Evolutionary conservation across 2,113 vertebrate species (phyloP).

Genomic region (Sarotherodon lohbergeri): DNA sequence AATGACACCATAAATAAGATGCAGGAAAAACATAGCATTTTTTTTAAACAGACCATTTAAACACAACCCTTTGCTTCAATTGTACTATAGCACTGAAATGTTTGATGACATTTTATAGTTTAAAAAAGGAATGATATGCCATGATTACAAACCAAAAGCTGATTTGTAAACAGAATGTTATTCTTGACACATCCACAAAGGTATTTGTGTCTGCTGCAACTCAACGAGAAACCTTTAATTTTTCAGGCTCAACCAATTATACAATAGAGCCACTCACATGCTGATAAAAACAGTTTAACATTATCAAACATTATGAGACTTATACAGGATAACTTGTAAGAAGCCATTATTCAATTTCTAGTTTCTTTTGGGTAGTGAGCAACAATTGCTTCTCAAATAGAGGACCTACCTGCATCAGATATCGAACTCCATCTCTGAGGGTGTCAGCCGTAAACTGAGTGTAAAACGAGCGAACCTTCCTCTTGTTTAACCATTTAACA

Average conservation of each 20-base stretch:
- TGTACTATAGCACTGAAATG: not conserved
- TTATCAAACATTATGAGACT: not conserved
- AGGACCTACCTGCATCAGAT: constrained; percentile 69
- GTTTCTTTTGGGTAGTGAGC: not conserved
- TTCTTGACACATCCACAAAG: not conserved
- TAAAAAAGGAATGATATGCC: not conserved
- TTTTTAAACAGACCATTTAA: not conserved
- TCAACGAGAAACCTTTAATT: not conserved
- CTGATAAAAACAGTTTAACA: not conserved
- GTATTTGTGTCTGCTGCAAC: not conserved
- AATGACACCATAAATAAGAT: fast-evolving
- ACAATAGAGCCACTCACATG: not conserved
- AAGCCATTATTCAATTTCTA: not conserved
- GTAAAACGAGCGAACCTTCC: constrained; percentile 74
- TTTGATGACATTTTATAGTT: not conserved
- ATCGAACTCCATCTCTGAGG: constrained; percentile 58
- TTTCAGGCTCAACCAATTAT: not conserved
- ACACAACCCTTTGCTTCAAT: not conserved
- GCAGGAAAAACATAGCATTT: not conserved
- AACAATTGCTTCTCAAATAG: not conserved
- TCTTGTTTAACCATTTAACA: constrained; percentile 69
- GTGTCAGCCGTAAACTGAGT: constrained; percentile 42
- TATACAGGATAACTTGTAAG: not conserved
- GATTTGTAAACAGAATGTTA: not conserved
- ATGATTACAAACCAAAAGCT: not conserved